A percentile compares a stretch with the other conserved stretches of the same genome.
phyloP scores from a whole-genome alignment of 2,888 invertebrate genomes.

The Emmelina monodactyla region DNA sequence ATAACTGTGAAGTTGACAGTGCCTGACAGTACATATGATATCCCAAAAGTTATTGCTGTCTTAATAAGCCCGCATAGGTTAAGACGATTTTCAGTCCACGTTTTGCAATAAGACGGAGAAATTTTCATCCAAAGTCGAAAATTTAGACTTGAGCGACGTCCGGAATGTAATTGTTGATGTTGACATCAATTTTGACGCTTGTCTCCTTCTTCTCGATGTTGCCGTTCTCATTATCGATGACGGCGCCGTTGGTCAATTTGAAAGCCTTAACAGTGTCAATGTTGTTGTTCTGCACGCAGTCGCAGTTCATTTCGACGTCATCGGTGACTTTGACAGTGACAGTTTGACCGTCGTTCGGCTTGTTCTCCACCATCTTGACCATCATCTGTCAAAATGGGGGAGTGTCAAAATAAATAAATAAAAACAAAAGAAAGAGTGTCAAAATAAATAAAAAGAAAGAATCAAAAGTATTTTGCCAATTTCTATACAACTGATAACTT shows the following conservation, averaged over 20 bases:
- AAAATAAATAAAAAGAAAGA: too few relatives aligned
- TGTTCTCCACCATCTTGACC: slow-evolving; percentile 22
- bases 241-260: slow-evolving; percentile 23
- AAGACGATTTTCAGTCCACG: too few relatives aligned
- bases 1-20: too few relatives aligned
- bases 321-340: slow-evolving; percentile 17
- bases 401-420: neutral
- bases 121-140: neutral
- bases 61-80: too few relatives aligned
- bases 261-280: slow-evolving; percentile 12
- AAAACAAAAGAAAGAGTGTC: too few relatives aligned
- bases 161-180: slow-evolving; percentile 22
- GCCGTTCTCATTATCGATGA: slow-evolving; percentile 42
- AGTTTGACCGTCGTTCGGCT: slow-evolving; percentile 19
- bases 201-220: slow-evolving; percentile 24
- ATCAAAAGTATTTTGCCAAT: too few relatives aligned
- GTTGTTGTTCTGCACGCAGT: slow-evolving; percentile 29
- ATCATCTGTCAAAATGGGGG: slow-evolving; percentile 17
- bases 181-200: slow-evolving; percentile 10
- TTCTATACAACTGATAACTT: too few relatives aligned
- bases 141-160: slow-evolving; percentile 34
- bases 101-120: too few relatives aligned
- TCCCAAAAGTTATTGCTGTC: too few relatives aligned
- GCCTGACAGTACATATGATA: too few relatives aligned
- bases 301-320: slow-evolving; percentile 16